Evolutionary conservation across 2,113 vertebrate species (phyloP), one percentile per base, ranked within the genome.

Genomic region (Sinosuthora webbiana): DNA sequence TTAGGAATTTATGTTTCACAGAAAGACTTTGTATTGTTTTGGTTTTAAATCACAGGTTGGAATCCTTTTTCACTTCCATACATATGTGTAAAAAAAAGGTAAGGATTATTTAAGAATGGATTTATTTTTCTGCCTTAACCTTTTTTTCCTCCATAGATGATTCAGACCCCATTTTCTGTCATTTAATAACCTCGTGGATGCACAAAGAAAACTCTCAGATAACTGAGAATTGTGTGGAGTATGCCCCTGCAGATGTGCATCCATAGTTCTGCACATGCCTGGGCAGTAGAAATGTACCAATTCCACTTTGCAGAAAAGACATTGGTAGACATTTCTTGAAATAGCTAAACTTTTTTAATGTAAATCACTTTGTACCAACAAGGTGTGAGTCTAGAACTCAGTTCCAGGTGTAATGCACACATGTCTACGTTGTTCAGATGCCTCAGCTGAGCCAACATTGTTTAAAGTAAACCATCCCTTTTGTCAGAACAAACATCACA

Each of bases 131-230:
- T 57, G 28, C 52, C 11, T 63, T 37, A 56, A 56, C 2, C 0
- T 35, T 73, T 73, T 87, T 50, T 73, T 41, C 41, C 65, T 13
- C 21, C 27, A 31, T 8, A 55, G 50, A n/a, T 84, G 77, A 78
- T 55, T 74, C n/a, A 50, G 10, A 9, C 65, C 15, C 41, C n/a
- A 15, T n/a, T 11, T 56, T 88, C 63, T 92, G 50, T 49, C 28
- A 25, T 41, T 60, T 65, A 49, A 19, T 47, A 68, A 68, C 6
- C 41, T 35, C 0, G 0, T 9, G 50, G 30, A 31, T 53, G 24
- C 63, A 62, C 53, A 60, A 47, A 68, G 30, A 21, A 78, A 59
- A 49, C 22, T 18, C 44, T 80, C 44, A 50, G n/a, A 50, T 11
- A 52, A 11, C 17, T 50, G 24, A 15, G 70, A 67, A 50, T 18